A percentile compares a stretch with the other conserved stretches of the same genome.
Evolutionary conservation across 1,140 invertebrate genomes (phyloP).

Genomic region (Eriosoma lanigerum): DNA sequence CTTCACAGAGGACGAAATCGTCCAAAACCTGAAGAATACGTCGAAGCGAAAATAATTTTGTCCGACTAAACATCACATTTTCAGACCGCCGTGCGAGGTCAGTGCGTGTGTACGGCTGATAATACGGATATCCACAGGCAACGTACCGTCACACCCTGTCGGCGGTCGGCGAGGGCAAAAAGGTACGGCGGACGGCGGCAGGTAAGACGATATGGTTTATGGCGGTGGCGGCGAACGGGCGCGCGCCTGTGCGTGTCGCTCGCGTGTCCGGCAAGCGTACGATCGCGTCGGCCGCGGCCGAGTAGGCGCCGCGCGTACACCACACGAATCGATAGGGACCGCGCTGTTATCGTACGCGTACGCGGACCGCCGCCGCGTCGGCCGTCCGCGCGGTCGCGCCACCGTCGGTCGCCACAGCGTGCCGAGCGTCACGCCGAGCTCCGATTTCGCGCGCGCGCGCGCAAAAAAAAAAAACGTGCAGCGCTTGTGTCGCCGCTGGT

Average conservation of each 20-base stretch:
- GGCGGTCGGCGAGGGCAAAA: neutral
- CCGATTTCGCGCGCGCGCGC: slow-evolving; percentile 27
- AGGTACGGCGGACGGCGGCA: neutral
- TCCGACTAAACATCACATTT: neutral
- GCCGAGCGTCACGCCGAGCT: slow-evolving; percentile 24
- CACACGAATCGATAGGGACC: slow-evolving; percentile 26
- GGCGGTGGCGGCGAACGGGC: neutral
- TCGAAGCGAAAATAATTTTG: no score
- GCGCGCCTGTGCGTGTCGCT: slow-evolving; percentile 4
- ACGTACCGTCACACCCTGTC: neutral
- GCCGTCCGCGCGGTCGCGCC: slow-evolving; percentile 27
- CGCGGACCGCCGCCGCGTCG: neutral
- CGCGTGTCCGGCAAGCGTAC: neutral
- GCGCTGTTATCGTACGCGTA: neutral
- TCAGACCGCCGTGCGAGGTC: neutral
- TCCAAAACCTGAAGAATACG: no score
- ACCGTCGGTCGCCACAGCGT: slow-evolving; percentile 7
- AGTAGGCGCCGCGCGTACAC: slow-evolving; percentile 24
- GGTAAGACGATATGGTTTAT: slow-evolving; percentile 32
- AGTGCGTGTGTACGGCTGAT: neutral
- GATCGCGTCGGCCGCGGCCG: neutral
- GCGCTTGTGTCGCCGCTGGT: slow-evolving; percentile 3
- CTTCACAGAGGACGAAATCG: no score
- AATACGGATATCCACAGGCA: slow-evolving; percentile 14
- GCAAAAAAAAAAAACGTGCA: neutral